Evolutionary conservation across 1,140 invertebrate species (phyloP).

Genomic region (Bombus pyrosoma): DNA sequence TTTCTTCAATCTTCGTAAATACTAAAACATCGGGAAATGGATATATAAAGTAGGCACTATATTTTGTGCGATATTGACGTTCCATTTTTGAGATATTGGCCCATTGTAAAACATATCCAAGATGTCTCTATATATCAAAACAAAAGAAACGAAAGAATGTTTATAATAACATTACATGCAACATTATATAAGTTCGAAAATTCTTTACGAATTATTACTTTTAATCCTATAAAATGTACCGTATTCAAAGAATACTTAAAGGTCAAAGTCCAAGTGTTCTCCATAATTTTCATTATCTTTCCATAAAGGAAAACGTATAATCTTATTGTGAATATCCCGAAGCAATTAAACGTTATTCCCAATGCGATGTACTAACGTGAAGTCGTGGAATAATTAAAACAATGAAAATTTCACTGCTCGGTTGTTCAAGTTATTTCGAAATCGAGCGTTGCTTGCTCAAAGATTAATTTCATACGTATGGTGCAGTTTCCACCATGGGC

Average conservation of each 20-base stretch:
- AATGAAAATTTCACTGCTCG: too few species aligned
- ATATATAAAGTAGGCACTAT: background rate
- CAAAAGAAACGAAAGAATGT: background rate
- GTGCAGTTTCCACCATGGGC: background rate
- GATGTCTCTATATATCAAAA: background rate
- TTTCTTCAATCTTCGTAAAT: background rate
- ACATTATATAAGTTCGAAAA: too few species aligned
- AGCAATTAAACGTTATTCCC: background rate
- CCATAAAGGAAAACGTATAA: background rate
- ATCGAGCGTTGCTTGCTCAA: background rate
- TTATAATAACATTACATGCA: background rate
- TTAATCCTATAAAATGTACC: background rate
- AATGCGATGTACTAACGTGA: too few species aligned
- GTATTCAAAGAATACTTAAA: background rate
- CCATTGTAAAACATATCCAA: background rate
- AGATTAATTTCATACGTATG: conserved; percentile 22
- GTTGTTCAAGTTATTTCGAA: background rate
- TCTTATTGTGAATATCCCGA: background rate
- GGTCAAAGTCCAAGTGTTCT: background rate
- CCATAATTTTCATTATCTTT: background rate
- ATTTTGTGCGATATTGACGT: background rate
- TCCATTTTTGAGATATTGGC: background rate
- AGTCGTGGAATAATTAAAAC: background rate
- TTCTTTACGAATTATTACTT: too few species aligned
- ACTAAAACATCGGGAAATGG: too few species aligned